phyloP scores from a whole-genome alignment of 2,888 invertebrate genomes.

The Steinernema scapterisci region DNA sequence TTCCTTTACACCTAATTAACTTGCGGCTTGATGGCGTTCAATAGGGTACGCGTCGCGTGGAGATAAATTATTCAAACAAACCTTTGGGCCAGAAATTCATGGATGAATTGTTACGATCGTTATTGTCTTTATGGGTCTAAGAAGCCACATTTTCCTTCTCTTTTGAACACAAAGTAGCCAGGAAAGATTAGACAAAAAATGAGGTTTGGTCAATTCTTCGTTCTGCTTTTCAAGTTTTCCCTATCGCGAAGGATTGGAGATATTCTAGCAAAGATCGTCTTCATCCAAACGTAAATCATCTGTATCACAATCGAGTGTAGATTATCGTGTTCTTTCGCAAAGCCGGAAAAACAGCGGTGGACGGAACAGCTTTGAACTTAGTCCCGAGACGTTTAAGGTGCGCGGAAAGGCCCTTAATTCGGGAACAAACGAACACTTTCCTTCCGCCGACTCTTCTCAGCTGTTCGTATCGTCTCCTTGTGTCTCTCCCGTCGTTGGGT shows the following conservation, averaged over 20 bases:
- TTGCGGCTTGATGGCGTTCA: conserved; percentile 6
- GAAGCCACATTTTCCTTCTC: not conserved
- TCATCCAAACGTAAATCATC: not conserved
- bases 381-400: not conserved
- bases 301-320: not conserved
- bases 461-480: conserved; percentile 28
- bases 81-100: not conserved
- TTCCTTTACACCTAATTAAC: conserved; percentile 27
- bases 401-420: not conserved
- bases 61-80: conserved; percentile 5
- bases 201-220: not conserved
- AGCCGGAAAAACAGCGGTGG: too few species aligned
- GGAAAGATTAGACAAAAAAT: not conserved
- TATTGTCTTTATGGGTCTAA: conserved; percentile 1
- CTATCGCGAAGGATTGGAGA: not conserved
- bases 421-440: not conserved
- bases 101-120: conserved; percentile 25
- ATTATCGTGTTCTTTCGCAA: conserved; percentile 7
- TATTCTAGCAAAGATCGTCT: not conserved
- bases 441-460: not conserved
- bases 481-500: conserved; percentile 17
- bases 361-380: not conserved
- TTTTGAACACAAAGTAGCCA: not conserved
- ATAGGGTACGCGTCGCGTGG: not conserved
- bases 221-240: not conserved